These are phyloP conservation scores for Tetrao urogallus DNA, from an alignment of 2,113 vertebrate genomes.

Conservation along the genomic window DNA sequence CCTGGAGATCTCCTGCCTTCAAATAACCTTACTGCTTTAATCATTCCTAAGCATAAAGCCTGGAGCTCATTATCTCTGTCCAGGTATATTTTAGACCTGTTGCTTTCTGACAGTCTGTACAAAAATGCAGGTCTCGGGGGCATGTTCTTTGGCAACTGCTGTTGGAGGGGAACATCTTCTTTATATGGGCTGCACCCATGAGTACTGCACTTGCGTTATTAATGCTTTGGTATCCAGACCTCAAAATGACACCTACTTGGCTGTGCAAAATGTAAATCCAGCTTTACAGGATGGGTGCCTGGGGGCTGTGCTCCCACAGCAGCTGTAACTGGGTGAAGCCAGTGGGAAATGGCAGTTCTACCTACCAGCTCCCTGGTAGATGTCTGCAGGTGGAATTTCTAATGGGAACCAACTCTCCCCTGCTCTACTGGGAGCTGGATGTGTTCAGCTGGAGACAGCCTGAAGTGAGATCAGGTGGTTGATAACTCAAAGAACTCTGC, in stretches of 20 bases:
- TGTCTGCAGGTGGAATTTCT: background rate
- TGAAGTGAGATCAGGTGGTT: background rate
- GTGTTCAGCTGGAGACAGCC: background rate
- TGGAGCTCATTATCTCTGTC: background rate
- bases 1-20: background rate
- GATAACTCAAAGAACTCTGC: background rate
- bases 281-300: background rate
- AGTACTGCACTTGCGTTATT: background rate
- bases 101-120: background rate
- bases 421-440: background rate
- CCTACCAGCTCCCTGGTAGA: accelerated
- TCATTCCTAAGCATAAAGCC: background rate
- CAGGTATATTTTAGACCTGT: accelerated
- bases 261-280: background rate
- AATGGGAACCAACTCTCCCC: background rate
- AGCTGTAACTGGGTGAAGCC: background rate
- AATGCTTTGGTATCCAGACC: background rate
- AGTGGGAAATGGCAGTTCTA: background rate
- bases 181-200: background rate
- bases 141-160: background rate
- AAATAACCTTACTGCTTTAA: background rate
- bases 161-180: background rate
- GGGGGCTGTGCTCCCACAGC: background rate
- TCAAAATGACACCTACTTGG: background rate
- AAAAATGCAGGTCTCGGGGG: background rate